A percentile compares a stretch with the other conserved stretches of the same genome.
These are phyloP conservation scores for Agrotis exclamationis DNA, from an alignment of 2,888 invertebrate species.

Conservation along the genomic window DNA sequence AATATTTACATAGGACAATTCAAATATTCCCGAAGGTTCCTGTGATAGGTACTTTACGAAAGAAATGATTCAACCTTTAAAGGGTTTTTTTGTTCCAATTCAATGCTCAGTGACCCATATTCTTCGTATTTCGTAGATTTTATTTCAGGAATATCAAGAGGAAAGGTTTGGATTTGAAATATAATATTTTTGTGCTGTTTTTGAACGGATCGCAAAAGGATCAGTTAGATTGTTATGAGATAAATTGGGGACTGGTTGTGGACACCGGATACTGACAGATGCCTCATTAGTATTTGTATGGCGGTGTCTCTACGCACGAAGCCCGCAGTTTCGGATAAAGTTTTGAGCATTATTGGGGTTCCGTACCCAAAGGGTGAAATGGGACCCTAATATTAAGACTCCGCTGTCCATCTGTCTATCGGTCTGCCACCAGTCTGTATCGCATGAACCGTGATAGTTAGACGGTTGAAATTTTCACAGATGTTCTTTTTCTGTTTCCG, in stretches of 20 bases:
- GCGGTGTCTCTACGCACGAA: background rate
- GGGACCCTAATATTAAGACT: too few relatives aligned
- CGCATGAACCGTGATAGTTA: too few relatives aligned
- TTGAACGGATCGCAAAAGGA: background rate
- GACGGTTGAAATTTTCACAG: too few relatives aligned
- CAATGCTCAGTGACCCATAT: conserved; percentile 8
- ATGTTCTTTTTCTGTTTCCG: too few relatives aligned
- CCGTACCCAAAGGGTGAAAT: too few relatives aligned
- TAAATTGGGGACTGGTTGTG: background rate
- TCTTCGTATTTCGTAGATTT: background rate
- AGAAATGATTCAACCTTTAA: conserved; percentile 16
- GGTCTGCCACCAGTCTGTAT: too few relatives aligned
- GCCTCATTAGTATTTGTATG: background rate
- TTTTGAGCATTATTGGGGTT: too few relatives aligned
- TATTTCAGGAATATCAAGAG: background rate
- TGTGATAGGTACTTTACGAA: conserved; percentile 5
- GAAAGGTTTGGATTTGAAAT: conserved; percentile 6
- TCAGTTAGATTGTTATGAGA: background rate
- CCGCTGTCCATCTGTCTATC: too few relatives aligned
- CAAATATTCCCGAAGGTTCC: conserved; percentile 34
- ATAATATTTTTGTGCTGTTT: background rate
- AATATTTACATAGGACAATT: conserved; percentile 37
- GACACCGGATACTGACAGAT: background rate
- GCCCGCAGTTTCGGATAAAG: too few relatives aligned
- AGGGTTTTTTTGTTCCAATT: background rate